Evolutionary conservation across 2,113 vertebrate genomes (phyloP).

Genomic region (Girardinichthys multiradiatus): DNA sequence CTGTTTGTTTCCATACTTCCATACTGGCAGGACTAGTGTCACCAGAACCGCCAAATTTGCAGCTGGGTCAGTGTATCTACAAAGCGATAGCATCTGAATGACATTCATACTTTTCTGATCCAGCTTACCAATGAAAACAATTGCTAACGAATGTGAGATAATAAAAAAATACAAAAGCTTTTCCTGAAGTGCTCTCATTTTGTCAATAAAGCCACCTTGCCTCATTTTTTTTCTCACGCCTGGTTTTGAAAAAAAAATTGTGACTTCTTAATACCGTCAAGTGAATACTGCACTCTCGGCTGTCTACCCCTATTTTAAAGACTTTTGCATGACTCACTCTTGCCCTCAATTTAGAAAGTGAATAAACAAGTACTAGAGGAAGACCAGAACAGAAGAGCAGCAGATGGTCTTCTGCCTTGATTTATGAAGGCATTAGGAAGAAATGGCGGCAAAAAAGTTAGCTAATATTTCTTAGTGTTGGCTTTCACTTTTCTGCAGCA

Average conservation of each 20-base stretch:
- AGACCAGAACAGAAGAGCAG: slow-evolving; percentile 44
- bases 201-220: slow-evolving; percentile 10
- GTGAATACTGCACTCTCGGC: slow-evolving; percentile 24
- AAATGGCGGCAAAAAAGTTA: slow-evolving; percentile 17
- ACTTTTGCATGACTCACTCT: slow-evolving; percentile 54
- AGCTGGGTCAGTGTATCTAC: slow-evolving; percentile 1
- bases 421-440: slow-evolving; percentile 27
- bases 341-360: slow-evolving; percentile 55
- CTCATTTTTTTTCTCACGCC: slow-evolving; percentile 18
- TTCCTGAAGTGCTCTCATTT: background rate
- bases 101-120: background rate
- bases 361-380: slow-evolving; percentile 41
- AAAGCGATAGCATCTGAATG: slow-evolving; percentile 4
- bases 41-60: background rate
- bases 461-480: background rate
- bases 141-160: background rate
- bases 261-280: slow-evolving; percentile 45
- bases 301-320: slow-evolving; percentile 44
- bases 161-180: background rate
- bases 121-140: slow-evolving; percentile 2
- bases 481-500: slow-evolving; percentile 10
- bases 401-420: slow-evolving; percentile 47
- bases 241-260: slow-evolving; percentile 28
- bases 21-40: background rate
- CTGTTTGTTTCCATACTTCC: background rate